These are phyloP conservation scores for Hedya salicella DNA, from an alignment of 2,888 invertebrate genomes.

Conservation along the genomic window DNA sequence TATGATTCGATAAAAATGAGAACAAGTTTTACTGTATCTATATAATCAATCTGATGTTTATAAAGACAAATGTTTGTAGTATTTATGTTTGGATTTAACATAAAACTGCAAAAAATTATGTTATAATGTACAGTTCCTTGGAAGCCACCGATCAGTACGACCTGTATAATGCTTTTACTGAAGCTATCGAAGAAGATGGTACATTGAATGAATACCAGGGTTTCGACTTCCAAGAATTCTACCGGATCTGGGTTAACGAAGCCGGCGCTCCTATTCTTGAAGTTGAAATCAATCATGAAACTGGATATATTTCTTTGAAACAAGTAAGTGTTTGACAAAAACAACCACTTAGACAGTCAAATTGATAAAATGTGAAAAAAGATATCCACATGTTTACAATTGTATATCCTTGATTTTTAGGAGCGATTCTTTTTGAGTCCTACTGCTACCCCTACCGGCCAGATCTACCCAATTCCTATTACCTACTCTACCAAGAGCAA, in stretches of 20 bases:
- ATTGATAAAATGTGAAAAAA: too few species aligned
- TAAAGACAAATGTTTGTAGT: too few species aligned
- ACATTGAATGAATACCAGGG: slow-evolving; percentile 61
- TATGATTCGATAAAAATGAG: too few species aligned
- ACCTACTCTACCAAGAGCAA: slow-evolving; percentile 72
- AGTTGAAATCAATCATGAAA: slow-evolving; percentile 73
- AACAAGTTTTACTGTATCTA: too few species aligned
- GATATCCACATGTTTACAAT: too few species aligned
- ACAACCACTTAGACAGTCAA: too few species aligned
- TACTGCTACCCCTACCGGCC: slow-evolving; percentile 58
- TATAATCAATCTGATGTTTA: too few species aligned
- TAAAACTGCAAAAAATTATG: neutral
- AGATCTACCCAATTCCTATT: slow-evolving; percentile 77
- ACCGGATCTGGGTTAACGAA: slow-evolving; percentile 86
- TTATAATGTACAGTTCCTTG: slow-evolving; percentile 64
- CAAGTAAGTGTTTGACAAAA: slow-evolving; percentile 66
- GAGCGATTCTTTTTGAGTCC: slow-evolving; percentile 84
- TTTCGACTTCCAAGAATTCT: slow-evolving; percentile 77
- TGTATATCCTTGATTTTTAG: too few species aligned
- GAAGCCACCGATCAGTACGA: slow-evolving; percentile 77
- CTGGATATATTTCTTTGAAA: slow-evolving; percentile 61
- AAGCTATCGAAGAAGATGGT: slow-evolving; percentile 63
- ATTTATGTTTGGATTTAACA: too few species aligned
- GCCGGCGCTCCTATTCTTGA: slow-evolving; percentile 86
- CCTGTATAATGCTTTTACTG: slow-evolving; percentile 76